Evolutionary conservation across 1,140 invertebrate genomes (phyloP).

Genomic region (Anadara kagoshimensis): DNA sequence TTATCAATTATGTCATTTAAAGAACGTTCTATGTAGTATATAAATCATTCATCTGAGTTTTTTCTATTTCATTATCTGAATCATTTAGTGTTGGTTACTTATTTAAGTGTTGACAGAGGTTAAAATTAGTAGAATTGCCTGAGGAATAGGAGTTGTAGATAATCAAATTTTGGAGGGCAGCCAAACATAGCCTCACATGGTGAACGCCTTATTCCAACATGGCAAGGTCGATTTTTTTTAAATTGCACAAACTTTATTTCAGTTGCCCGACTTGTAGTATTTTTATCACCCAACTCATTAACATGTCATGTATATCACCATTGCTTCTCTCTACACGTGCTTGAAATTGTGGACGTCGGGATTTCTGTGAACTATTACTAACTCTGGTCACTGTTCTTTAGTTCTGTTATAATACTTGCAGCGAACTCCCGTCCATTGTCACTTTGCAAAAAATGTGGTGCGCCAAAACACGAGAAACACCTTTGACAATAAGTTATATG

Average conservation of each 20-base stretch:
- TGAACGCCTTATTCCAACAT: slow-evolving; percentile 30
- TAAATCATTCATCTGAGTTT: no score
- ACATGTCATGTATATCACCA: slow-evolving; percentile 49
- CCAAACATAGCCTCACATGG: slow-evolving; percentile 45
- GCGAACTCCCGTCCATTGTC: slow-evolving; percentile 54
- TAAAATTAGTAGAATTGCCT: no score
- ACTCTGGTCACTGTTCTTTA: slow-evolving; percentile 42
- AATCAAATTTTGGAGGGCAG: slow-evolving; percentile 32
- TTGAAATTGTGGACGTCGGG: slow-evolving; percentile 51
- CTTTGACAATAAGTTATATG: slow-evolving; percentile 3
- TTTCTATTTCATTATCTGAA: no score
- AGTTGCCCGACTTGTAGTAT: slow-evolving; percentile 43
- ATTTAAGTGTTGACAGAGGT: no score
- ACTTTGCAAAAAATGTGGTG: slow-evolving; percentile 45
- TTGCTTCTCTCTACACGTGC: slow-evolving; percentile 48
- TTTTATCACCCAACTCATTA: slow-evolving; percentile 48
- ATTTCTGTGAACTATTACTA: slow-evolving; percentile 52
- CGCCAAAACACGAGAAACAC: slow-evolving; percentile 39
- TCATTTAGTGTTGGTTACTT: no score
- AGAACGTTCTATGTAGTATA: no score
- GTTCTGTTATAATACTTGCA: slow-evolving; percentile 28
- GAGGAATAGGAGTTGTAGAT: no score
- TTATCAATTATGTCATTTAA: no score
- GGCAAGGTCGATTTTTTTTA: slow-evolving; percentile 27
- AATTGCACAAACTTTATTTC: slow-evolving; percentile 46